A percentile compares a stretch with the other conserved stretches of the same genome.
These are phyloP conservation scores for Vesta saturnalis DNA, from an alignment of 2,888 invertebrate genomes.

Conservation along the genomic window DNA sequence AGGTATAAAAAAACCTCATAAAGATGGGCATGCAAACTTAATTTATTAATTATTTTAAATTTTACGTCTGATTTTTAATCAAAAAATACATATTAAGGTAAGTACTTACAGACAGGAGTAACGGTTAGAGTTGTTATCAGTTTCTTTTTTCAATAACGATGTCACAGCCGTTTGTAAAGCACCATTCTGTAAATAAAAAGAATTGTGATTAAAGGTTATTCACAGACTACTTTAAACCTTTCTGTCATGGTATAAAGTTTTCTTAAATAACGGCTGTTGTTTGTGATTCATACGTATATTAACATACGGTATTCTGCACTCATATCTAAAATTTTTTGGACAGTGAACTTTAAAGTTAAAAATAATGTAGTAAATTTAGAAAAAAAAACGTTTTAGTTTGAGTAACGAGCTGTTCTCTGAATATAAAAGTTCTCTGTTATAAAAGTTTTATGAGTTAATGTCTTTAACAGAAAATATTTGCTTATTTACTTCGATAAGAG, in stretches of 20 bases:
- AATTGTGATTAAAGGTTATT: background rate
- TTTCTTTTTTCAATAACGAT: slow-evolving; percentile 72
- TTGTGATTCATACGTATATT: background rate
- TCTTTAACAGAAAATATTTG: slow-evolving; percentile 6
- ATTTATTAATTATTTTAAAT: too few species aligned
- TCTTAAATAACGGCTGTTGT: background rate
- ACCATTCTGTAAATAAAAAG: slow-evolving; percentile 56
- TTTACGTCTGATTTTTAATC: too few species aligned
- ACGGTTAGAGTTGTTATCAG: slow-evolving; percentile 63
- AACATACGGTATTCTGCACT: background rate
- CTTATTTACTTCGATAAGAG: slow-evolving; percentile 1
- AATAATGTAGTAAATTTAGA: background rate
- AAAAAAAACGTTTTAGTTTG: background rate
- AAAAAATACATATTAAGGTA: too few species aligned
- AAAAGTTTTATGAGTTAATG: background rate
- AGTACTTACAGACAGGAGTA: slow-evolving; percentile 71
- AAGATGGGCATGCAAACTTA: too few species aligned
- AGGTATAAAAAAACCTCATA: too few species aligned
- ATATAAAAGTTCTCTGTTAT: too few species aligned
- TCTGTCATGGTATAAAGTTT: too few species aligned
- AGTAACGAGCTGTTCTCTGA: too few species aligned
- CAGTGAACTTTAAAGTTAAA: background rate
- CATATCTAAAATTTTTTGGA: too few species aligned
- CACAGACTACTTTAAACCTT: background rate
- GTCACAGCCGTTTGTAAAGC: slow-evolving; percentile 72